Conservation (phyloP, 2,113 vertebrate genomes). For the Pelecanus crispus region DNA sequence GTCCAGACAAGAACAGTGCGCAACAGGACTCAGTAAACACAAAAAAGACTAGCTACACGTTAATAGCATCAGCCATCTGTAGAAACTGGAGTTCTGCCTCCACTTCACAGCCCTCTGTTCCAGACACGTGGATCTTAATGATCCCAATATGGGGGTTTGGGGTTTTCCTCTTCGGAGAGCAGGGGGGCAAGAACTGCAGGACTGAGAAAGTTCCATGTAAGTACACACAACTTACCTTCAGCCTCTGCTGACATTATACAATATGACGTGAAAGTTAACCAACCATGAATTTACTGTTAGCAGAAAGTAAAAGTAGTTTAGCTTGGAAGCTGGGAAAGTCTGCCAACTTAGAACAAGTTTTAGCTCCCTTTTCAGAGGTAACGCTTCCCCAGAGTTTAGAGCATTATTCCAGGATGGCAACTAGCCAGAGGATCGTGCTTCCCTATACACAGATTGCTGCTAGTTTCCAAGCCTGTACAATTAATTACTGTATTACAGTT, state of each 20-base stretch:
- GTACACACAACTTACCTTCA: background rate
- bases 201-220: background rate
- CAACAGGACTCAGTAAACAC: background rate
- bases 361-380: background rate
- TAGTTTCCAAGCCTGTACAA: background rate
- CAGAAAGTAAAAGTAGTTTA: background rate
- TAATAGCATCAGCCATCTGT: background rate
- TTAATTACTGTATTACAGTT: background rate
- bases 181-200: background rate
- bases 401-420: background rate
- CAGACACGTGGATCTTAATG: background rate
- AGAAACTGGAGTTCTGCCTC: background rate
- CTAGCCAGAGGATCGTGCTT: background rate
- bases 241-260: background rate
- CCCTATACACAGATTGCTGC: background rate
- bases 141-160: fast-evolving
- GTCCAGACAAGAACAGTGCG: background rate
- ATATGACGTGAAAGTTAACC: background rate
- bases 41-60: background rate
- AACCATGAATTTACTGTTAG: background rate
- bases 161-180: background rate
- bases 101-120: background rate
- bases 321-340: background rate
- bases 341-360: background rate
- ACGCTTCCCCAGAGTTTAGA: background rate